Evolutionary conservation across 2,113 vertebrate genomes (phyloP), one percentile per base, ranked within the genome.

Genomic region (Tachycineta bicolor): DNA sequence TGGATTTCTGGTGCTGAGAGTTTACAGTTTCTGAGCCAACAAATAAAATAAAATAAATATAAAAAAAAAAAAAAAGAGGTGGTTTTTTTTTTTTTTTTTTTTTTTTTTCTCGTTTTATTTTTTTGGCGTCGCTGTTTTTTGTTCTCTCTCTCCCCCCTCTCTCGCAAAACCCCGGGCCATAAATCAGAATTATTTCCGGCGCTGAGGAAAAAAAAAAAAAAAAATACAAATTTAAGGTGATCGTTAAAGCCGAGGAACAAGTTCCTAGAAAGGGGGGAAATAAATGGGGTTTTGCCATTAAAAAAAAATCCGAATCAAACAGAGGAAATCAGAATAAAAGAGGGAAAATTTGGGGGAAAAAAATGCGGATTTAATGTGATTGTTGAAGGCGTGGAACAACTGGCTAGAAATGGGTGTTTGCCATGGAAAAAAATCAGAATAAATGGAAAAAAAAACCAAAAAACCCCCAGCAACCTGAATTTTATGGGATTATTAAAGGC

Each of bases 111-210:
- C 37, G 41, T 39, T 41, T 41, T 52, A 12, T 70, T 70, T 71
- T 71, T 71, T 53, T 70, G 65, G 46, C 94, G 84, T 95, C 91
- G 83, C 93, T 90, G 93, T 96, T 97, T 97, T 96, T 95, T 96
- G 97, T 96, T 93, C 93, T 97, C 94, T 37, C 37, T 37, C 37
- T 82, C 89, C 18, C 17, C 96, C 94, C 93, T 9, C 37, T 9
- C 37, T 37, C 37, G 37, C 37, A 37, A 37, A 37, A 5, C 89
- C 96, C 95, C 87, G 95, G 46, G 91, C 37, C 95, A 78, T 97
- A 97, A 97, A 97, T 97, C 97, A 97, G 94, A 97, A 97, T 97
- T 97, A 97, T 97, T 97, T 96, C 97, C 50, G 37, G 49, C 14
- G 34, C 34, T 71, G 68, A 14, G 10, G 3, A 26, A 28, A 52